Percentiles rank a stretch among this genome's conserved stretches.
These are phyloP conservation scores for Myrmecobius fasciatus DNA, from an alignment of 2,113 vertebrate genomes.

Conservation along the genomic window DNA sequence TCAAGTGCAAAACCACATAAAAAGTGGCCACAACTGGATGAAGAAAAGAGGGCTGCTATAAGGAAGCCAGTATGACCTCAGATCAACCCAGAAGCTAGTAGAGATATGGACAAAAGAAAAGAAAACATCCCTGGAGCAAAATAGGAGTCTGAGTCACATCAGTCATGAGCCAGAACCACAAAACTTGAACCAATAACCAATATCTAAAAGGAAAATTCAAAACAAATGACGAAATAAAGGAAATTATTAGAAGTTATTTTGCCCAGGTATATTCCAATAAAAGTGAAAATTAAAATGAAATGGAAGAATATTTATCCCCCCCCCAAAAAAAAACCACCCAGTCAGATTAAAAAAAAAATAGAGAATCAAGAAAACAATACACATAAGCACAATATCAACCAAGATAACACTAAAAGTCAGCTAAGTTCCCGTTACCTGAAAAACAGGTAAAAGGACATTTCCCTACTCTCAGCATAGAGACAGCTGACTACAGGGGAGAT, in stretches of 20 bases:
- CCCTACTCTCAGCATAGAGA: neutral
- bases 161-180: neutral
- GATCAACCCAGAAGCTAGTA: neutral
- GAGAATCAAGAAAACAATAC: neutral
- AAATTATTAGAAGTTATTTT: neutral
- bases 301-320: too few species aligned
- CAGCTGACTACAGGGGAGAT: neutral
- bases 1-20: neutral
- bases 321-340: neutral
- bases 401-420: neutral
- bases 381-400: neutral
- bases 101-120: neutral
- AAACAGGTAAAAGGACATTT: neutral
- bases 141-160: neutral
- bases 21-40: neutral
- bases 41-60: neutral
- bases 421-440: neutral
- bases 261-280: neutral
- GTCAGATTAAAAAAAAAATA: neutral
- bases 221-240: neutral
- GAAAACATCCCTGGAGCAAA: neutral
- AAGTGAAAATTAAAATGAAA: neutral
- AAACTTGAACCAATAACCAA: neutral
- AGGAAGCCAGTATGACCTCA: neutral
- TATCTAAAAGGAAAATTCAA: neutral